Evolutionary conservation across 2,113 vertebrate genomes (phyloP).

Genomic region (Polypterus senegalus): DNA sequence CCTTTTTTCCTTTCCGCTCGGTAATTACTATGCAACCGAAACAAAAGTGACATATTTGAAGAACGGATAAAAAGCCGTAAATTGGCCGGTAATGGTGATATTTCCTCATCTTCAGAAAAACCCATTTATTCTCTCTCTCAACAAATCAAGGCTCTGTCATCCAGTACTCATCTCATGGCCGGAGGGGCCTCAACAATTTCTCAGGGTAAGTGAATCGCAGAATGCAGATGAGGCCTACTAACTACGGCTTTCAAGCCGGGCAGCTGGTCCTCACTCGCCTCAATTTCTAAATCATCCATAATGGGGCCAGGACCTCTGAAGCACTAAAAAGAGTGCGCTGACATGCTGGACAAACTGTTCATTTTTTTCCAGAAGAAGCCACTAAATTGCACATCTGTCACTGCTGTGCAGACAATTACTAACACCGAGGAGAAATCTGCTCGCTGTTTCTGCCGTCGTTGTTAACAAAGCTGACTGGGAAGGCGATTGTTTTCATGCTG

Average conservation of each 20-base stretch:
- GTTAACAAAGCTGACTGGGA: conserved; percentile 43
- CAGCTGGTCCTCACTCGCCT: conserved; percentile 63
- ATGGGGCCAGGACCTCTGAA: conserved; percentile 94
- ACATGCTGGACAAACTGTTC: conserved; percentile 93
- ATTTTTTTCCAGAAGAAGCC: conserved; percentile 81
- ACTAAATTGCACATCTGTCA: conserved; percentile 93
- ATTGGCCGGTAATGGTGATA: conserved; percentile 99
- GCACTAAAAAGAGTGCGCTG: conserved; percentile 88
- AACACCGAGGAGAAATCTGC: conserved; percentile 36
- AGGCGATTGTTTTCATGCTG: conserved; percentile 25
- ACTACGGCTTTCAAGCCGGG: conserved; percentile 56
- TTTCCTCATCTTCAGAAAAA: conserved; percentile 99
- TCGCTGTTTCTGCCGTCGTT: conserved; percentile 40
- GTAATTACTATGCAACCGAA: conserved; percentile 98
- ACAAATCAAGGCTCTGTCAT: conserved; percentile 99
- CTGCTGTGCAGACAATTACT: conserved; percentile 69
- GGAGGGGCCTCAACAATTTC: conserved; percentile 70
- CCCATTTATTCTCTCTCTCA: conserved; percentile 99
- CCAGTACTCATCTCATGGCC: conserved; percentile 78
- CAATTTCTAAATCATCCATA: conserved; percentile 97
- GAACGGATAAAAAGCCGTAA: conserved; percentile 99
- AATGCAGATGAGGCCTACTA: conserved; percentile 79
- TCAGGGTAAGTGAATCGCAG: conserved; percentile 54
- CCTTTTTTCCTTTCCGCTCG: conserved; percentile 52
- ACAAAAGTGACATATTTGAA: conserved; percentile 99